Base-by-base conservation (phyloP, 2,888 invertebrate species). In the Melinaea menophilus region DNA sequence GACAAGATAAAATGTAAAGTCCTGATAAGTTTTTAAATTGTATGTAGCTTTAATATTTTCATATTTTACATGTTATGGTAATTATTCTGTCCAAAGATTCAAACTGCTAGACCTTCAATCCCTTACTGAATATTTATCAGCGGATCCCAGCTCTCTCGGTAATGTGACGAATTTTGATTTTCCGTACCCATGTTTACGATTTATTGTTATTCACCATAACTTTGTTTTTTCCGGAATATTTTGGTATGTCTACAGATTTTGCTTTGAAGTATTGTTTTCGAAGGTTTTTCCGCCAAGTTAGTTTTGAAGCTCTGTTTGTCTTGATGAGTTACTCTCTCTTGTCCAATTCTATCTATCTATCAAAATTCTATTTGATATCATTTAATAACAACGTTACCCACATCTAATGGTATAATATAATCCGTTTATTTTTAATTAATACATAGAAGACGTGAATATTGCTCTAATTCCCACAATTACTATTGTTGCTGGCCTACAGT, bases 91-190 rank as follows among this genome's bases (percentile, higher is more conserved):
- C 56, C 58, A 60, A 63, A 64, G 63, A 67, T 66, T 69, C 59
- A 63, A 63, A 65, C 65, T 63, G 57, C 45, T 59, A 58, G 64
- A 55, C 65, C 63, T 58, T 47, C 45, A 48, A n/a, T 48, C 65
- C 68, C 63, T 66, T 55, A 31, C 69, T 74, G 75, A 75, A 75
- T 75, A 75, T 75, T 74, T 74, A 74, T 72, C 69, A 71, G 69
- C 66, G 63, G 34, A 65, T 63, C 65, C 61, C 62, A 58, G 61
- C 54, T 55, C 56, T 55, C 56, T 60, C 60, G 67, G 66, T 69
- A 66, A 72, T 70, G 61, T 70, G 70, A 69, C 72, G 71, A 66
- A 71, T 71, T 71, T 67, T 67, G 69, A 69, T 68, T 67, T 62
- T 59, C 55, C 59, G 41, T 58, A 22, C 37, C 55, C 48, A 55